phyloP scores from a whole-genome alignment of 35 echinoderm and acorn worm genomes.

The Holothuria glaberrima region DNA sequence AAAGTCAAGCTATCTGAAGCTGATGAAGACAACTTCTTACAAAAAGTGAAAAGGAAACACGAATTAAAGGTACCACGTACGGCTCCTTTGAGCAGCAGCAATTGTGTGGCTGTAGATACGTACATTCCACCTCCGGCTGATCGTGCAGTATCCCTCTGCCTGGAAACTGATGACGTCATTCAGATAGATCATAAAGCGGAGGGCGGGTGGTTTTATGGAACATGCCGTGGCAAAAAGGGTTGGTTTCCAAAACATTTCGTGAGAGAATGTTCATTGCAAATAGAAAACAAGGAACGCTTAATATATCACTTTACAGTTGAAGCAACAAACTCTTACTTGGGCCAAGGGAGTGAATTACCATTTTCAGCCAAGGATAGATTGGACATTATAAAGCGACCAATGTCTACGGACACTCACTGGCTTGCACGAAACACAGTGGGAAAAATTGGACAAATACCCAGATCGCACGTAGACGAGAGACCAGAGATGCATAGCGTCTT shows the following conservation, averaged over 20 bases:
- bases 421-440: conserved; percentile 20
- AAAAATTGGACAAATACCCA: conserved; percentile 24
- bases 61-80: neutral
- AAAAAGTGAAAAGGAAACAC: neutral
- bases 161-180: conserved; percentile 4
- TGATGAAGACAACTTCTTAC: neutral
- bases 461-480: conserved; percentile 10
- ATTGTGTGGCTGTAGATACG: neutral
- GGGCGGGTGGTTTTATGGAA: conserved; percentile 27
- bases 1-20: neutral
- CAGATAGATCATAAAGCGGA: neutral
- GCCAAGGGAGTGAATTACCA: neutral
- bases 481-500: conserved; percentile 10
- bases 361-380: conserved; percentile 20
- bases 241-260: conserved; percentile 36
- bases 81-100: neutral
- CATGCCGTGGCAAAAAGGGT: neutral
- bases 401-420: neutral
- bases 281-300: neutral
- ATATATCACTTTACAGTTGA: conserved; percentile 43
- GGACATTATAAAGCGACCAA: conserved; percentile 15
- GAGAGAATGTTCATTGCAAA: neutral
- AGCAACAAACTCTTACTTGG: neutral
- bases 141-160: neutral
- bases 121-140: conserved; percentile 8